Base-by-base conservation (phyloP, 1,140 invertebrate species). In the Mya arenaria region DNA sequence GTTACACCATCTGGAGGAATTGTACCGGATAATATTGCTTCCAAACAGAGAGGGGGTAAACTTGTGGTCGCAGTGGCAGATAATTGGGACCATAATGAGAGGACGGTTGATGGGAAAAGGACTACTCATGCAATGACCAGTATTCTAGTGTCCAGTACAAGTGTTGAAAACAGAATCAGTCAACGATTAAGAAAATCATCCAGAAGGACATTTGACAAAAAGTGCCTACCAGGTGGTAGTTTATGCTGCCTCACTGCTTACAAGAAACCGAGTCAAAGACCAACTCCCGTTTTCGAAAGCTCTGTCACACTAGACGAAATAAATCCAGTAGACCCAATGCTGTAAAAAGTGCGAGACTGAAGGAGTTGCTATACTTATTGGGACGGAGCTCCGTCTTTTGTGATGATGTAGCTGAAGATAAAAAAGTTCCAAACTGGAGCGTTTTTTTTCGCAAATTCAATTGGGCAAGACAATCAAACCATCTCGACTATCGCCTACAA, bases 101-200 rank as follows among this genome's bases (percentile, higher is more conserved):
- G 63, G 41, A 80, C 63, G 10, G 28, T 71, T 23, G 55, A 71
- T 71, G 77, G 48, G n/a, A 80, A 80, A 36, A 19, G 66, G 17
- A 80, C 77, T 0, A 55, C 48, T 32, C 77, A 80, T 80, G 77
- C 63, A 4, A 80, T 80, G 77, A 80, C 63, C 4, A 80, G 48
- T 28, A 69, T 80, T 28, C 77, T 80, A 6, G 63, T 80, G 3
- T 8, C 77, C 23, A 65, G 15, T 52, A 39, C 13, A 19, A 34
- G 19, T n/a, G 34, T 30, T n/a, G 25, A 34, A 66, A 10, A 13
- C 19, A 19, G 0, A 28, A 39, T 17, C 19, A 23, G 32, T 32
- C 23, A 60, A 41, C 5, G 4, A 8, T 28, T 8, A n/a, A 25
- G 8, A 25, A 34, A 34, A n/a, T 19, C 34, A 37, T 25, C 19